Evolutionary conservation across 2,797 vertebrate species (phyloP).

Genomic region (Somateria mollissima): DNA sequence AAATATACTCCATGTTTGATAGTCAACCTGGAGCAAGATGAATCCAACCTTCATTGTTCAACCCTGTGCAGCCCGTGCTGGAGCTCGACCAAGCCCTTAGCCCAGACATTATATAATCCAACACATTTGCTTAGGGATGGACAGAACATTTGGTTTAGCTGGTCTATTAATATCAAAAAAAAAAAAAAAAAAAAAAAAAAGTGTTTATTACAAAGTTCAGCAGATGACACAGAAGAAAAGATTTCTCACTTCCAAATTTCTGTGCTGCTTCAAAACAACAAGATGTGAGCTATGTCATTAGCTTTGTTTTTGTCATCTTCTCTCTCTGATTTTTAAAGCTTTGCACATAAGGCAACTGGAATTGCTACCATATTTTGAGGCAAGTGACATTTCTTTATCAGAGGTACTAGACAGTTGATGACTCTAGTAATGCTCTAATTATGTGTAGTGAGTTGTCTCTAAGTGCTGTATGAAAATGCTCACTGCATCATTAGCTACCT

Average conservation of each 20-base stretch:
- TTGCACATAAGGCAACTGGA: constrained; percentile 12
- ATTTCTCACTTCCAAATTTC: neutral
- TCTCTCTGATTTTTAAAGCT: neutral
- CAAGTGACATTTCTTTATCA: constrained; percentile 58
- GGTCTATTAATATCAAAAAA: neutral
- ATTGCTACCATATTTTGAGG: constrained; percentile 8
- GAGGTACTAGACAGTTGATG: neutral
- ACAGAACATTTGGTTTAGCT: neutral
- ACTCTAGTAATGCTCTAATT: constrained; percentile 41
- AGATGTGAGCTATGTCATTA: neutral
- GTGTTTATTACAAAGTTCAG: neutral
- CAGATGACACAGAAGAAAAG: neutral
- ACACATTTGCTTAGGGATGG: neutral
- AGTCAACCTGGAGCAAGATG: neutral
- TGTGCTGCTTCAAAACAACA: neutral
- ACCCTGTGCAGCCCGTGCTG: neutral
- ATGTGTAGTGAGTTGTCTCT: constrained; percentile 22
- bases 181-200: too few relatives aligned
- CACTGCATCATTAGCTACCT: constrained; percentile 64
- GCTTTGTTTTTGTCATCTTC: neutral
- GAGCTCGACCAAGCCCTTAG: neutral
- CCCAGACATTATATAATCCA: neutral
- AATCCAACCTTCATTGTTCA: neutral
- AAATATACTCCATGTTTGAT: fast-evolving
- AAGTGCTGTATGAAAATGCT: constrained; percentile 39